phyloP scores from a whole-genome alignment of 2,113 vertebrate genomes.

The Patagioenas fasciata region DNA sequence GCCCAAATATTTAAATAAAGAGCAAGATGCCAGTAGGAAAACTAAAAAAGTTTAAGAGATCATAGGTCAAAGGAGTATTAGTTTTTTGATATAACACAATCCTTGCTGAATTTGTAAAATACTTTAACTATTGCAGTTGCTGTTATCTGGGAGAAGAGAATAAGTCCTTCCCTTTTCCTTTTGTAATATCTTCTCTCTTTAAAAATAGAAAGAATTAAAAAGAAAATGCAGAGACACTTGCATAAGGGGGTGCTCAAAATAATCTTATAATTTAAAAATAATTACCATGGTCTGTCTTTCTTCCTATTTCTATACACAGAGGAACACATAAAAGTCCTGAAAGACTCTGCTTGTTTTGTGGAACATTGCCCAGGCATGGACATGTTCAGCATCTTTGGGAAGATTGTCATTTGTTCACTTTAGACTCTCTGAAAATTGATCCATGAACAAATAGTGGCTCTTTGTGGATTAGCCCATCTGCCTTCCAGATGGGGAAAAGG shows the following conservation, averaged over 20 bases:
- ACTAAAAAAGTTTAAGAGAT: neutral
- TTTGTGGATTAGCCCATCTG: constrained; percentile 66
- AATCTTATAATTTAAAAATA: neutral
- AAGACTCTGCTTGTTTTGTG: constrained; percentile 1
- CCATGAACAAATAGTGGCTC: constrained; percentile 43
- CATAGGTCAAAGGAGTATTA: neutral
- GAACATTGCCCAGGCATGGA: neutral
- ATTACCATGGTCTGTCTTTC: neutral
- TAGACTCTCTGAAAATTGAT: constrained; percentile 38
- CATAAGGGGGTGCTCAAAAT: neutral
- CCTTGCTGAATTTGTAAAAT: neutral
- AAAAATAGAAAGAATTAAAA: neutral
- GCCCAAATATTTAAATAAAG: neutral
- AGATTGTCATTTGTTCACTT: constrained; percentile 43
- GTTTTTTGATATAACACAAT: neutral
- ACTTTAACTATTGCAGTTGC: neutral
- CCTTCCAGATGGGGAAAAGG: constrained; percentile 49
- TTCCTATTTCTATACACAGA: neutral
- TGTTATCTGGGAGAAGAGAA: neutral
- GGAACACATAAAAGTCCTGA: neutral
- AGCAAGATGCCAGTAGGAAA: neutral
- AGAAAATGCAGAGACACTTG: neutral
- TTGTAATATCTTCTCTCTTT: neutral
- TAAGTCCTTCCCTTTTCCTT: neutral
- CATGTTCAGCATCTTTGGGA: constrained; percentile 33